These are phyloP conservation scores for Abramis brama DNA, from an alignment of 2,113 vertebrate genomes.

Conservation along the genomic window DNA sequence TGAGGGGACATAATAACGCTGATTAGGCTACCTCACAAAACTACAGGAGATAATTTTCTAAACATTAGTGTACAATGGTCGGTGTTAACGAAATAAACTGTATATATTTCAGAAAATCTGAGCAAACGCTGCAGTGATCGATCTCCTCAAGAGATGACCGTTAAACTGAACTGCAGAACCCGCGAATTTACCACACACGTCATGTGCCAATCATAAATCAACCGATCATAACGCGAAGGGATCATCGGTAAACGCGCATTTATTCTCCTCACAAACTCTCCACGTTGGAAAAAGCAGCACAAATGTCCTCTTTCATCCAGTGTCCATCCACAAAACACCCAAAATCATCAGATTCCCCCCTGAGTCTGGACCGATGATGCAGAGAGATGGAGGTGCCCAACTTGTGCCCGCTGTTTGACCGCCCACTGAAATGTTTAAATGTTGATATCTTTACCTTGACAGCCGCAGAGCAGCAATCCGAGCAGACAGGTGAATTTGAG, in stretches of 20 bases:
- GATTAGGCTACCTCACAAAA: neutral
- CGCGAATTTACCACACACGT: neutral
- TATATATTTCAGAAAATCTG: neutral
- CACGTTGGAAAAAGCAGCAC: conserved; percentile 73
- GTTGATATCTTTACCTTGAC: conserved; percentile 68
- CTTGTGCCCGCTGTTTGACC: conserved; percentile 68
- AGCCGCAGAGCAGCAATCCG: conserved; percentile 76
- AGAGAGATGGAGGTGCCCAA: conserved; percentile 54
- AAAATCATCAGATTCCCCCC: neutral
- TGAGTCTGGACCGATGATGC: conserved; percentile 10
- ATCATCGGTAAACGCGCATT: neutral
- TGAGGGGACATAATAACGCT: too few species aligned
- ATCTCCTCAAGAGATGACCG: neutral
- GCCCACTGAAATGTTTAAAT: conserved; percentile 34
- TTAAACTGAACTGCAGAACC: neutral
- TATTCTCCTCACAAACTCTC: conserved; percentile 54
- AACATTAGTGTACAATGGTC: neutral
- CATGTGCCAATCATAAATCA: neutral
- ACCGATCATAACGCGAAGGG: neutral
- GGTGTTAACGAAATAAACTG: neutral
- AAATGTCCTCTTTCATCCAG: conserved; percentile 61
- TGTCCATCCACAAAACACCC: conserved; percentile 22
- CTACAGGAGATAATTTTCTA: neutral
- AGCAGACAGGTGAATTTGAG: conserved; percentile 69
- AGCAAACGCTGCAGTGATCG: neutral